phyloP scores from a whole-genome alignment of 2,113 vertebrate genomes.

The Athene noctua region DNA sequence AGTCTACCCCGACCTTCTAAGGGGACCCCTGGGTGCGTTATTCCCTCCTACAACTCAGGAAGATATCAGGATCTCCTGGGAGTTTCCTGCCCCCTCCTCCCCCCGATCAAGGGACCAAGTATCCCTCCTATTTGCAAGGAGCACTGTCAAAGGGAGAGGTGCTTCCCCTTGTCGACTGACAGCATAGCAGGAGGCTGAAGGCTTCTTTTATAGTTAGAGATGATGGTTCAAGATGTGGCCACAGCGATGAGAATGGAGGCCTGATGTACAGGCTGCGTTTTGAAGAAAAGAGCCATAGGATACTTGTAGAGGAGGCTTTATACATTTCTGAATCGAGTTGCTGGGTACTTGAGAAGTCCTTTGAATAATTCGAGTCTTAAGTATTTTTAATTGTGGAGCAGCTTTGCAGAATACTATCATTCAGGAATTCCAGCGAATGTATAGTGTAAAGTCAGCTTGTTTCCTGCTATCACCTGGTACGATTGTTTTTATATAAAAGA shows the following conservation, averaged over 20 bases:
- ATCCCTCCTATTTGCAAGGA: not conserved
- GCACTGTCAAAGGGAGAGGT: not conserved
- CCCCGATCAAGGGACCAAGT: not conserved
- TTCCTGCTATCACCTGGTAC: not conserved
- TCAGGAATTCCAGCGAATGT: not conserved
- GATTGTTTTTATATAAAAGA: not conserved
- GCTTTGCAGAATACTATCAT: not conserved
- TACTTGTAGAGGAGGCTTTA: not conserved
- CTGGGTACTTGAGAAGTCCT: not conserved
- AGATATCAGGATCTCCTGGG: not conserved
- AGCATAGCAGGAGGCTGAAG: not conserved
- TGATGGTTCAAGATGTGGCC: not conserved
- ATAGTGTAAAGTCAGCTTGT: not conserved
- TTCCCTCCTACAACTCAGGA: rapidly evolving
- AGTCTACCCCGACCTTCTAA: rapidly evolving
- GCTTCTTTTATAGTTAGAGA: not conserved
- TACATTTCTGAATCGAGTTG: not conserved
- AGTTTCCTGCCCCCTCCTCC: not conserved
- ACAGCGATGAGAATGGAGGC: not conserved
- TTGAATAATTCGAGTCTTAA: not conserved
- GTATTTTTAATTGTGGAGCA: not conserved
- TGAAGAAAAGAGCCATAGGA: not conserved
- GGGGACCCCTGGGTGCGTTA: not conserved
- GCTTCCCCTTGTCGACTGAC: not conserved
- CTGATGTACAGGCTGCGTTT: not conserved